These are phyloP conservation scores for Lanistes nyassanus DNA, from an alignment of 1,140 invertebrate species.

Conservation along the genomic window DNA sequence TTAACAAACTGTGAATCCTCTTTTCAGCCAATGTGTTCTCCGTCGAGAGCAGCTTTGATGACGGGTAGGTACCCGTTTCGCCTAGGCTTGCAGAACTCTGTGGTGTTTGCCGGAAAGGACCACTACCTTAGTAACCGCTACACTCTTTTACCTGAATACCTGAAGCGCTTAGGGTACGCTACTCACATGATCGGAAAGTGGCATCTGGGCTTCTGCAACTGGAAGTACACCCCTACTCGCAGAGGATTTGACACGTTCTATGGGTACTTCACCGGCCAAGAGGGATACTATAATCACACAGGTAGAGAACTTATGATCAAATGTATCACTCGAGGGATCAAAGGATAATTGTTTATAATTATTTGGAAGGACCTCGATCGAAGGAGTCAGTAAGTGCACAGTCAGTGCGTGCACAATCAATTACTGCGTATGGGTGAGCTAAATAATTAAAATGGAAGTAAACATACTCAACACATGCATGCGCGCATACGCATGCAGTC, in stretches of 20 bases:
- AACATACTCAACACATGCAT: no score
- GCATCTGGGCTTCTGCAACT: slow-evolving; percentile 64
- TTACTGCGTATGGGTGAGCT: no score
- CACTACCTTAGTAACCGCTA: slow-evolving; percentile 53
- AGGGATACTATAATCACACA: slow-evolving; percentile 54
- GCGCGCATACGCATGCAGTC: no score
- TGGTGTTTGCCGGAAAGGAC: slow-evolving; percentile 41
- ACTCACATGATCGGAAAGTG: slow-evolving; percentile 65
- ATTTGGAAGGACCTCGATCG: no score
- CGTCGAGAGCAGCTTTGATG: slow-evolving; percentile 56
- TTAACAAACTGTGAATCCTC: slow-evolving; percentile 43
- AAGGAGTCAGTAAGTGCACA: no score
- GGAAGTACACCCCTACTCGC: slow-evolving; percentile 52
- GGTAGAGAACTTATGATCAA: slow-evolving; percentile 36
- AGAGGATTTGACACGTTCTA: slow-evolving; percentile 64
- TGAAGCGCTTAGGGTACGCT: slow-evolving; percentile 53
- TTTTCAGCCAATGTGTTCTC: slow-evolving; percentile 60
- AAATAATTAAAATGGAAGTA: no score
- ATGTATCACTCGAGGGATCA: no score
- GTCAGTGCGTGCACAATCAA: no score
- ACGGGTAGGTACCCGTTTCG: slow-evolving; percentile 58
- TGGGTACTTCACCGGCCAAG: slow-evolving; percentile 60
- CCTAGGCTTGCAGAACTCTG: slow-evolving; percentile 53
- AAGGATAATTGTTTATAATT: no score
- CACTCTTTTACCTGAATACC: slow-evolving; percentile 56